Evolutionary conservation across 2,888 invertebrate species (phyloP).

Genomic region (Cyaniris semiargus): DNA sequence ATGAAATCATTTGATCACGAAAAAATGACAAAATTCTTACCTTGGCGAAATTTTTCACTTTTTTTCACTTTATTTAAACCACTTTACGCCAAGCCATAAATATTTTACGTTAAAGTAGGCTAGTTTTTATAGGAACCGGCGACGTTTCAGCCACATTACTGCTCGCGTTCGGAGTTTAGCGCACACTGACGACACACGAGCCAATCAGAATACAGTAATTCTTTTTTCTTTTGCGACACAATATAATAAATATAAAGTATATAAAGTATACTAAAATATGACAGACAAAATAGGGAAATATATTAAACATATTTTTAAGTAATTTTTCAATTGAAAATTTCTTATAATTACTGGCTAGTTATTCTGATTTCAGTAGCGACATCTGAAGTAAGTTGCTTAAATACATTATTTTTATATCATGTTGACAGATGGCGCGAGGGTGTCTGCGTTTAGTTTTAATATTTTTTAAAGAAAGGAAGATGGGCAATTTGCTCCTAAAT

Average conservation of each 20-base stretch:
- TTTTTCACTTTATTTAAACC: neutral
- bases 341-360: neutral
- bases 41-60: neutral
- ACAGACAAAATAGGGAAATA: neutral
- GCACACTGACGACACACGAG: constrained; percentile 56
- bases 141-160: constrained; percentile 44
- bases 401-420: neutral
- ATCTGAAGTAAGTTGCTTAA: neutral
- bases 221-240: neutral
- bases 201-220: constrained; percentile 32
- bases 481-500: too few relatives aligned
- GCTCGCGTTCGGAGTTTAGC: constrained; percentile 57
- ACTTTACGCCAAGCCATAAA: constrained; percentile 46
- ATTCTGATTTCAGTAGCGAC: neutral
- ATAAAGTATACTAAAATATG: neutral
- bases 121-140: constrained; percentile 51
- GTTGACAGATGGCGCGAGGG: neutral
- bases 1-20: neutral
- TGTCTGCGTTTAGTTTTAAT: neutral
- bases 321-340: neutral
- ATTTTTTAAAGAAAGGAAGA: neutral
- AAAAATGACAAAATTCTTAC: neutral
- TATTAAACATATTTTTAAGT: neutral
- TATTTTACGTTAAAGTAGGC: constrained; percentile 41
- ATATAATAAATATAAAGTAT: neutral